These are phyloP conservation scores for Porites lutea DNA, from an alignment of 64 coral and sea anemone genomes.

Conservation along the genomic window DNA sequence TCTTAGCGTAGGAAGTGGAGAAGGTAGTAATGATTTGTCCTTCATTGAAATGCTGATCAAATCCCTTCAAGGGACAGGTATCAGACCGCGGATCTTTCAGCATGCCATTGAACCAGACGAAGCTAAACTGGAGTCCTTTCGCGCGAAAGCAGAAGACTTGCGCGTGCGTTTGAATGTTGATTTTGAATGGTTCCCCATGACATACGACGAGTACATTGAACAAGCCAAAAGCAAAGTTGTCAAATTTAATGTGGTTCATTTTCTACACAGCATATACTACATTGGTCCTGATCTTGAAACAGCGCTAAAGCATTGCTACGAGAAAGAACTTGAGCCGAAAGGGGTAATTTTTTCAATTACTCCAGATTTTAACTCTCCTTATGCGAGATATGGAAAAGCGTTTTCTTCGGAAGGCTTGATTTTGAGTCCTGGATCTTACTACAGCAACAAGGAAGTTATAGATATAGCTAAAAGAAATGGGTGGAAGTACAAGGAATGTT, in stretches of 20 bases:
- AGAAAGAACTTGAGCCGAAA: not conserved
- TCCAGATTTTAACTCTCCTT: not conserved
- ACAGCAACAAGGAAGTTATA: not conserved
- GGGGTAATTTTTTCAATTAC: not conserved
- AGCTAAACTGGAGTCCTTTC: not conserved
- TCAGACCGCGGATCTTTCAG: not conserved
- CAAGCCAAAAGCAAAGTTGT: not conserved
- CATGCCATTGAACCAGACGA: constrained; percentile 26
- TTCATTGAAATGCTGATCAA: constrained; percentile 19
- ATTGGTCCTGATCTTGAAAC: not conserved
- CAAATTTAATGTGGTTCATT: constrained; percentile 38
- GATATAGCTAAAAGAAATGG: constrained; percentile 55
- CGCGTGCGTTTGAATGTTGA: not conserved
- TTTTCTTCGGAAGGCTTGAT: not conserved
- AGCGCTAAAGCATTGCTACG: constrained; percentile 7
- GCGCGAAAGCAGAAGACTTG: not conserved
- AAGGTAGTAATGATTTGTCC: not conserved
- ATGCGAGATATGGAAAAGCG: not conserved
- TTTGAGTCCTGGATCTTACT: not conserved
- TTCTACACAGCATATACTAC: constrained; percentile 36
- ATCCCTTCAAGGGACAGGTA: not conserved
- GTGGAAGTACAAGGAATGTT: constrained; percentile 29
- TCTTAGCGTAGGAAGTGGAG: constrained; percentile 21
- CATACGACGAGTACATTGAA: constrained; percentile 13
- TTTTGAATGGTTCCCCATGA: not conserved